Conservation (phyloP, 2,113 vertebrate species). For the Macaca nemestrina region DNA sequence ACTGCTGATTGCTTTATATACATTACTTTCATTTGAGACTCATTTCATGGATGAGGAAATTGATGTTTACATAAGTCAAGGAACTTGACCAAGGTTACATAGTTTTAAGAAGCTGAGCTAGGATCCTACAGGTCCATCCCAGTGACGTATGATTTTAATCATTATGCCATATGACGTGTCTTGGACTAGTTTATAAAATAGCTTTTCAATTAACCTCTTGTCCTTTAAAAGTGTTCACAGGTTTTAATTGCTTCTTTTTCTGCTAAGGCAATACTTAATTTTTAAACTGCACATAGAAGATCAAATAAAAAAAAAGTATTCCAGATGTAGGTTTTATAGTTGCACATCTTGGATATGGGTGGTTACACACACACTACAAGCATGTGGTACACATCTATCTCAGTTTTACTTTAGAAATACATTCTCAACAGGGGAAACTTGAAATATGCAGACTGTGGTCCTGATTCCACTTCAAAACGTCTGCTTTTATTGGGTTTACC, state of each 20-base stretch:
- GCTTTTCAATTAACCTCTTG: not conserved
- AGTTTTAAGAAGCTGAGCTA: not conserved
- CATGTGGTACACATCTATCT: not conserved
- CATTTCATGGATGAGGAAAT: not conserved
- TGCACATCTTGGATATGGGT: not conserved
- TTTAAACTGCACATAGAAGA: not conserved
- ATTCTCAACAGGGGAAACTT: not conserved
- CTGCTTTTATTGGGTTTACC: not conserved
- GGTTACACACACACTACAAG: not conserved
- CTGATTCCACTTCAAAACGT: not conserved
- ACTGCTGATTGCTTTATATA: not conserved
- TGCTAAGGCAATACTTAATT: not conserved
- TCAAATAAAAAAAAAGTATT: not conserved
- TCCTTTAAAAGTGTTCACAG: not conserved
- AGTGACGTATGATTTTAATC: not conserved
- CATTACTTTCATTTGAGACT: not conserved
- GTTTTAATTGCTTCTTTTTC: not conserved
- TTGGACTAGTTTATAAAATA: slow-evolving; percentile 1
- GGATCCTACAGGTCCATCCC: not conserved
- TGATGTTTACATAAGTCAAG: not conserved
- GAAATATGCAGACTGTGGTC: not conserved
- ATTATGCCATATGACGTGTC: not conserved
- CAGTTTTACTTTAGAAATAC: not conserved
- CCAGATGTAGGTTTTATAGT: not conserved
- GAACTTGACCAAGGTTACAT: not conserved